Base-by-base conservation (phyloP, 2,797 vertebrate genomes). In the Sebastes oblongus region DNA sequence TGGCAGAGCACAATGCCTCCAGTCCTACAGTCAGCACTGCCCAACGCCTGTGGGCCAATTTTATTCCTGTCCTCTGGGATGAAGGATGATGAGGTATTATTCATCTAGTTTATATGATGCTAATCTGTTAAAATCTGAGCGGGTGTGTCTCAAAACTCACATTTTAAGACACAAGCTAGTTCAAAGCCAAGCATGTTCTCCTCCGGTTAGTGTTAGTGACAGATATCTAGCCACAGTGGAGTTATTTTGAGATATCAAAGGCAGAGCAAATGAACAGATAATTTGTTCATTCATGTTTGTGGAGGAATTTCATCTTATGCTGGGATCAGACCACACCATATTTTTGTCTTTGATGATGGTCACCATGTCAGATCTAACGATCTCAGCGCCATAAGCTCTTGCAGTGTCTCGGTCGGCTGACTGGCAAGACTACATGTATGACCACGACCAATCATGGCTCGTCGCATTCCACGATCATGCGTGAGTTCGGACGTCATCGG, bases 231-330 rank as follows among this genome's bases (percentile, higher is more conserved):
- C 39, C 8, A 46, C 39, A 27, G 8, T 6, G 2, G 22, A 52
- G 30, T 39, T 62, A 80, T 72, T 72, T 42, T 32, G 73, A 46
- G 34, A 55, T 60, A 32, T 66, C 76, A 58, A 66, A 78, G 67
- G 3, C 27, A 55, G 8, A 74, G 20, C 6, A 42, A 83, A 78
- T 75, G 11, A 66, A 69, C 62, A 75, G 50, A 78, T 59, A 6
- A 34, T 72, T 69, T 76, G 46, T 62, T 50, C 0, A 3, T 34
- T 39, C 7, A 11, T 77, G 36, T 73, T 66, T 80, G 66, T 22
- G 72, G 65, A 58, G 24, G 32, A 81, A 73, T 81, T 71, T 67
- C 22, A 46, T 12, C 59, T 73, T 46, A 46, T 46, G 14, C 42
- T 3, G 14, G 42, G 14, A 46, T 46, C 42, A 46, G 42, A 46